phyloP scores from a whole-genome alignment of 2,888 invertebrate genomes.

The Margaritifera margaritifera region DNA sequence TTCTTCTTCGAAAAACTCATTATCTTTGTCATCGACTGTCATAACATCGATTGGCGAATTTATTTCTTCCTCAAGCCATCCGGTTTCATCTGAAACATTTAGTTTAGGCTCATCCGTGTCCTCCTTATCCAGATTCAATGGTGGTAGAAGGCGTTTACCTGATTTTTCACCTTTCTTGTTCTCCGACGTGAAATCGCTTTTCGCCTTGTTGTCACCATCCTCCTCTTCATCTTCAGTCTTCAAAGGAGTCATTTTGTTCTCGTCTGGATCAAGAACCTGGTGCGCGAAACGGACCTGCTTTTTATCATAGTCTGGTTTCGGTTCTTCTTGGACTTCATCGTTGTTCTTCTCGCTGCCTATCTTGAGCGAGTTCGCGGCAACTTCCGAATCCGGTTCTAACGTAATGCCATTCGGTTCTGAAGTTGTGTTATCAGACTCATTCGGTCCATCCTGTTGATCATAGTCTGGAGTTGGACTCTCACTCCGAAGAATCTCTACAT shows the following conservation, averaged over 20 bases:
- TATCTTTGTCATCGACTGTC: conserved; percentile 5
- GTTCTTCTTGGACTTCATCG: conserved; percentile 33
- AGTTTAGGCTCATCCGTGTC: background rate
- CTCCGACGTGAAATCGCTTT: background rate
- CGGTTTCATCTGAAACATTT: conserved; percentile 8
- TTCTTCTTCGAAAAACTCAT: too few species aligned
- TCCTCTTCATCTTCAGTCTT: conserved; percentile 14
- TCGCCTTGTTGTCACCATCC: background rate
- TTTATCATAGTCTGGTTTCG: conserved; percentile 52
- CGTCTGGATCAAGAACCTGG: conserved; percentile 39
- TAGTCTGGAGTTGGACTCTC: too few species aligned
- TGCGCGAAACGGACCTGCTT: conserved; percentile 53
- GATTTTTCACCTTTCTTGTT: background rate
- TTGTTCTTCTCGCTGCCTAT: conserved; percentile 3
- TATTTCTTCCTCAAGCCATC: conserved; percentile 26
- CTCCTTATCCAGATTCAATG: background rate
- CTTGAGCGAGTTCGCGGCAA: background rate
- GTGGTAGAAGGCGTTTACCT: background rate
- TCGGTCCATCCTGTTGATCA: too few species aligned
- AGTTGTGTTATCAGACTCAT: too few species aligned
- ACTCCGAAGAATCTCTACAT: too few species aligned
- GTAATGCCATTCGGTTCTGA: background rate
- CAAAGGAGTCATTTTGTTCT: conserved; percentile 35
- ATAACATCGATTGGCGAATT: conserved; percentile 21
- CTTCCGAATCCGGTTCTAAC: background rate